A percentile compares a stretch with the other conserved stretches of the same genome.
Conservation (phyloP, 2,797 vertebrate genomes). For the Lagodon rhomboides region DNA sequence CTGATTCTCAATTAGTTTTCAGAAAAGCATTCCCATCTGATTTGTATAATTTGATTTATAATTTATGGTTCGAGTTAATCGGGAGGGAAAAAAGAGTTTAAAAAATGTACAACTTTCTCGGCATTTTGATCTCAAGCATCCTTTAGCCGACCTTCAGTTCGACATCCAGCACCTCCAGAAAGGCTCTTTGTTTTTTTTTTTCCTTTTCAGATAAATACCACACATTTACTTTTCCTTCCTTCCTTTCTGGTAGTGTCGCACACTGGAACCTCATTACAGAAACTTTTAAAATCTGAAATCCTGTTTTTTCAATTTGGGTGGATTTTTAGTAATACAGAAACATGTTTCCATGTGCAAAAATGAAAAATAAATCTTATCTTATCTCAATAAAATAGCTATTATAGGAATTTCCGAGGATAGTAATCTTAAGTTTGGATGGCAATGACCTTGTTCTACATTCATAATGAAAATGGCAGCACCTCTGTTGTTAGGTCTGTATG, state of each 20-base stretch:
- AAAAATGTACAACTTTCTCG: not conserved
- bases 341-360: no score
- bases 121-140: not conserved
- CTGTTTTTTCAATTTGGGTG: no score
- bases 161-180: not conserved
- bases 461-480: no score
- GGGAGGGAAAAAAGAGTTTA: not conserved
- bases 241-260: not conserved
- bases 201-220: not conserved
- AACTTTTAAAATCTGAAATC: no score
- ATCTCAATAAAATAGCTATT: no score
- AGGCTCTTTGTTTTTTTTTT: not conserved
- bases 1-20: not conserved
- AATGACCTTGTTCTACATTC: no score
- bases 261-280: not conserved
- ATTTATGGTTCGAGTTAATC: not conserved
- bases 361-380: no score
- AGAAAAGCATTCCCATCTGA: not conserved
- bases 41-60: not conserved
- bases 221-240: not conserved
- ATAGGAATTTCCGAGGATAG: no score
- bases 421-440: no score
- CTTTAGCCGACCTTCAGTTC: not conserved
- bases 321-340: no score
- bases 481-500: no score